Percentiles rank a stretch among this genome's conserved stretches.
Evolutionary conservation across 2,797 vertebrate species (phyloP).

Genomic region (Astyanax mexicanus): DNA sequence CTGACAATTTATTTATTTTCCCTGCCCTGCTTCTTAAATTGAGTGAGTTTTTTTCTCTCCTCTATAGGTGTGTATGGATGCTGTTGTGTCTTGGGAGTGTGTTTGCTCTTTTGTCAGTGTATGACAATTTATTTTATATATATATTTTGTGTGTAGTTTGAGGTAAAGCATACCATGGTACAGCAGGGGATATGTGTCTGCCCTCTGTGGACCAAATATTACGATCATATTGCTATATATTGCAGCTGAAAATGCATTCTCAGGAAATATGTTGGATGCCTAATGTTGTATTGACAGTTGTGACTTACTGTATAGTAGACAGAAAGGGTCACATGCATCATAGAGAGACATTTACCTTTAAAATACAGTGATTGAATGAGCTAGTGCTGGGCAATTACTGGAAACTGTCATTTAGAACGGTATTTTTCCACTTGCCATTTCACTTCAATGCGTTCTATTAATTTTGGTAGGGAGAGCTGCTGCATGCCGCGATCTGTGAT

Average conservation of each 20-base stretch:
- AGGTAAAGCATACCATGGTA: background rate
- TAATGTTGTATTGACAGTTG: too few relatives aligned
- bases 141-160: background rate
- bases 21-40: background rate
- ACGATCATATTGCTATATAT: background rate
- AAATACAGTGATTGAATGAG: too few relatives aligned
- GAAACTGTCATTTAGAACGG: too few relatives aligned
- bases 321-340: too few relatives aligned
- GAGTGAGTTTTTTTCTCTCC: background rate
- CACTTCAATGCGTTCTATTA: too few relatives aligned
- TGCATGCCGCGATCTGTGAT: too few relatives aligned
- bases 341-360: too few relatives aligned
- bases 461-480: too few relatives aligned
- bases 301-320: too few relatives aligned
- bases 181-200: background rate
- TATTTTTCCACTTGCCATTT: too few relatives aligned
- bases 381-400: too few relatives aligned
- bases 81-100: background rate
- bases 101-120: background rate
- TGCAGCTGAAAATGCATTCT: background rate
- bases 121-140: background rate
- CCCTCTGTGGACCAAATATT: background rate
- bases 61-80: background rate
- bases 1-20: background rate
- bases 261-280: background rate